Conservation (phyloP, 2,113 vertebrate species). For the Chauna torquata region DNA sequence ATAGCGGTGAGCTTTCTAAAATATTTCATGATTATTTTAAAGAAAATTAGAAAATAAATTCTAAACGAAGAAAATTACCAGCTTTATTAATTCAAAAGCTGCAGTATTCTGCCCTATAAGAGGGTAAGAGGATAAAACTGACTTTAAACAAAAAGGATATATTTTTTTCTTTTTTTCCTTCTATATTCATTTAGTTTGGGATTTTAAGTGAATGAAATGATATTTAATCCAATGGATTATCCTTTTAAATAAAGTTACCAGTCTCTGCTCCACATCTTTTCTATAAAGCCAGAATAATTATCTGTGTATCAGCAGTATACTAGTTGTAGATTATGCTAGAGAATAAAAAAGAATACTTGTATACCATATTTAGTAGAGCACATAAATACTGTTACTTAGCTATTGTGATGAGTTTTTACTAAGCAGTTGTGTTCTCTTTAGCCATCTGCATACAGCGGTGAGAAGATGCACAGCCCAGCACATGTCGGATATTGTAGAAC, state of each 20-base stretch:
- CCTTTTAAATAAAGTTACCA: not conserved
- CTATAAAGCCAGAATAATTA: not conserved
- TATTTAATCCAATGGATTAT: not conserved
- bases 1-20: not conserved
- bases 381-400: not conserved
- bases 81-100: not conserved
- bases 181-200: not conserved
- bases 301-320: not conserved
- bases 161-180: not conserved
- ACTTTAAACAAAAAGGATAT: not conserved
- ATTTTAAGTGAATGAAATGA: not conserved
- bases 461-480: constrained; percentile 90
- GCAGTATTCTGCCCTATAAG: too few species aligned
- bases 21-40: not conserved
- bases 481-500: constrained; percentile 81
- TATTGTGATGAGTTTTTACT: fast-evolving
- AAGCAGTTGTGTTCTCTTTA: constrained; percentile 36
- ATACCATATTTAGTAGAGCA: not conserved
- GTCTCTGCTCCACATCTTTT: not conserved
- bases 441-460: constrained; percentile 88
- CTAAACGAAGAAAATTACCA: not conserved
- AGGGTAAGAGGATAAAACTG: not conserved
- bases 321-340: not conserved
- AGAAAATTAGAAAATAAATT: not conserved
- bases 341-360: not conserved